Evolutionary conservation across 2,888 invertebrate species (phyloP), one percentile per base, ranked within the genome.

Genomic region (Limnephilus marmoratus): DNA sequence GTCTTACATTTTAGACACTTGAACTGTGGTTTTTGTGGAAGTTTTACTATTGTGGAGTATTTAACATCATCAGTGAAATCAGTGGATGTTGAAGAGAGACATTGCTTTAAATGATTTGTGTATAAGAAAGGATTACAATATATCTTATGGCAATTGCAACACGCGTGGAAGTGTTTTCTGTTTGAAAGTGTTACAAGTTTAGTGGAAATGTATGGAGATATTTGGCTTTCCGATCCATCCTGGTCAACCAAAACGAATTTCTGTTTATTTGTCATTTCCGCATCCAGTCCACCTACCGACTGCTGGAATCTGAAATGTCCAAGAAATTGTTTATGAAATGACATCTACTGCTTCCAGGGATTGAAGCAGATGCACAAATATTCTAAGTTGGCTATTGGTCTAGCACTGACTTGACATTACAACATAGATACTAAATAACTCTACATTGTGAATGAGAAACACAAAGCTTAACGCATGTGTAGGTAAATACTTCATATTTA

Each of bases 271-370:
- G 29, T 68, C 31, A 37, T 80, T 80, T 37, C 80, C 88, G 15
- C 29, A n/a, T 37, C 31, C 31, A 80, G 68, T 87, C 34, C 34
- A 68, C 34, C 80, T 80, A 80, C 68, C 31, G 88, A 88, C 29
- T 37, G 18, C 68, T n/a, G 81, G 80, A 81, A 89, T 89, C 88
- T 89, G 88, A 89, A 89, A 89, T 68, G 31, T 41, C 31, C 88
- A 89, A 89, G n/a, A 88, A 89, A 89, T 81, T 34, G 31, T 24
- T 53, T 34, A 88, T 88, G 88, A 86, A 49, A 68, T 68, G 68
- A 68, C 24, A 68, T 68, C 68, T 68, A 68, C n/a, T 68, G 68
- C 68, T 68, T 18, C 68, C 68, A 9, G 24, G 68, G 68, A 68
- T 68, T 68, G 68, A 68, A 68, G 68, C 68, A 68, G 68, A 68